A percentile compares a stretch with the other conserved stretches of the same genome.
Conservation (phyloP, 64 coral and sea anemone genomes). For the Stichodactyla mertensii region DNA sequence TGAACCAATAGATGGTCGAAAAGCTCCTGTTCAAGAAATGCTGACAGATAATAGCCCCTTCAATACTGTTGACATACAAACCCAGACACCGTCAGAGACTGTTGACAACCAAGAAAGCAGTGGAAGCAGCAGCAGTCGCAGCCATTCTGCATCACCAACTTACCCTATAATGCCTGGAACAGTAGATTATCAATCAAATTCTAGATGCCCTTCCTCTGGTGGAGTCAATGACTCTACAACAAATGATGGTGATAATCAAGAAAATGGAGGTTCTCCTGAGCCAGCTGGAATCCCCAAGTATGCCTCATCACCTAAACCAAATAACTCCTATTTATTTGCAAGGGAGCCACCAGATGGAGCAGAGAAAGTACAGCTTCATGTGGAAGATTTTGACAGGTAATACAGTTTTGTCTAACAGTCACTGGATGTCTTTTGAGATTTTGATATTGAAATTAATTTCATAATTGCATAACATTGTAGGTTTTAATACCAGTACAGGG, state of each 20-base stretch:
- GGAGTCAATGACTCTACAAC: constrained; percentile 12
- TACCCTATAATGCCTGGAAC: constrained; percentile 60
- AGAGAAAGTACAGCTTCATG: constrained; percentile 83
- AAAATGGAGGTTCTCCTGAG: constrained; percentile 64
- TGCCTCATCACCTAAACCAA: constrained; percentile 94
- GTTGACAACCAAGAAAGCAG: constrained; percentile 71
- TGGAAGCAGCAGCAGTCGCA: constrained; percentile 58
- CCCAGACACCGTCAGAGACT: constrained; percentile 64
- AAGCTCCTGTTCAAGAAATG: constrained; percentile 67
- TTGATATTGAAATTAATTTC: background rate
- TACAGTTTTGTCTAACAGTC: background rate
- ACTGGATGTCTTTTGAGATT: background rate
- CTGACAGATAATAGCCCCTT: constrained; percentile 50
- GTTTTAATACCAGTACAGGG: background rate
- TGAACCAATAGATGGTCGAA: constrained; percentile 73
- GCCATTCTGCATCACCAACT: constrained; percentile 85
- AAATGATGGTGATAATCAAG: background rate
- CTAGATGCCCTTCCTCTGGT: constrained; percentile 69
- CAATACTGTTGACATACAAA: constrained; percentile 69
- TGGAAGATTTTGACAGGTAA: constrained; percentile 81
- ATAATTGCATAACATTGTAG: background rate
- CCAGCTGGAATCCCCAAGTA: constrained; percentile 62
- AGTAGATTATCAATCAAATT: constrained; percentile 54
- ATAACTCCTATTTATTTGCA: constrained; percentile 86
- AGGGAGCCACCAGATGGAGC: constrained; percentile 96